Evolutionary conservation across 1,140 invertebrate species (phyloP), one percentile per base, ranked within the genome.

Genomic region (Drosophila rhopaloa): DNA sequence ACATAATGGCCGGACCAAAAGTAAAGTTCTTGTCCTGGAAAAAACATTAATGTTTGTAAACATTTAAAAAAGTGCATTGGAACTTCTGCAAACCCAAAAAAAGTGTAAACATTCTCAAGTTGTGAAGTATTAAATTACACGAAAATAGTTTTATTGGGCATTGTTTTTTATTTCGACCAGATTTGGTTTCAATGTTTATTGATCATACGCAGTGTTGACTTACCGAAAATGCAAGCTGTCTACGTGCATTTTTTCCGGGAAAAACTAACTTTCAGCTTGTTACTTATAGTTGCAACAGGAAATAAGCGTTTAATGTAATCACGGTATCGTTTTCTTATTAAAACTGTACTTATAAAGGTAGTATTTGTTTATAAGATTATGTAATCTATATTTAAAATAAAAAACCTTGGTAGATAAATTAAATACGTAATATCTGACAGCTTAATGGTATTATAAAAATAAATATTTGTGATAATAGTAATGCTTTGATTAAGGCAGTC

Each of bases 1-100:
- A 94, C 56, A 97, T 93, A 4, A 95, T 94, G 0, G 95, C 96
- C 0, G 96, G 96, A 4, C 96, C 96, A 38, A 96, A 93, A 68
- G 96, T 96, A 75, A 96, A 95, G 32, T 96, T 95, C 55, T 95
- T 94, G 84, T 96, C 96, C 96, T 97, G 37, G 1, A 66, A 51
- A 16, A 24, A 6, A 32, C 13, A 19, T 43, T 4, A 10, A 46
- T 37, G 37, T 11, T 37, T 37, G 7, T 37, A 35, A 35, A 9
- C n/a, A 51, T 14, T 50, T 5, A 14, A 74, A 10, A n/a, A 27
- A 32, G 1, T 19, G 19, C 10, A 38, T 37, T 27, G n/a, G 4
- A 50, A 9, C 29, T n/a, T 5, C 13, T 24, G 16, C 10, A 54
- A 1, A 10, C 29, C 16, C 2, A 19, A 35, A 35, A 53, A 13